phyloP scores from a whole-genome alignment of 2,797 vertebrate species.

The Somateria mollissima region DNA sequence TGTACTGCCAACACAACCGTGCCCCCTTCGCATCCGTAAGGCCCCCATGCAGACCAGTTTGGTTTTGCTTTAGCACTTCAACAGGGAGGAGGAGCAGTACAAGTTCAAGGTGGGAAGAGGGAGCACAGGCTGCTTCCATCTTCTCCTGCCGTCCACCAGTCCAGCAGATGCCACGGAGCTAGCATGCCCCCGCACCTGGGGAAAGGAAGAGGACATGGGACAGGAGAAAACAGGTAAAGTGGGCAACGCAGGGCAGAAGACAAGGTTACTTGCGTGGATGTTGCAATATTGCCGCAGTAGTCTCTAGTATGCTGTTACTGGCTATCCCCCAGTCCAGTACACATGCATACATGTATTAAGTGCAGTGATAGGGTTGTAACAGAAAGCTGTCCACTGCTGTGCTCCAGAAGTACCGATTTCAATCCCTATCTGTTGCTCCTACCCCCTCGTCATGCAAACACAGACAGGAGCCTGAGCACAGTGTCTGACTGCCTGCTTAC shows the following conservation, averaged over 20 bases:
- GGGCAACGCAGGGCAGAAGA: neutral
- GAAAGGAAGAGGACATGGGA: neutral
- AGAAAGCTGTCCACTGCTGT: neutral
- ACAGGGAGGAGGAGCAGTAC: neutral
- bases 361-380: neutral
- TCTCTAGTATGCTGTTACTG: neutral
- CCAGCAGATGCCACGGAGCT: neutral
- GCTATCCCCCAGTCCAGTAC: neutral
- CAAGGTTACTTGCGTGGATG: neutral
- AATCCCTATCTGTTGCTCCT: neutral
- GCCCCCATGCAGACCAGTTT: neutral
- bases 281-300: neutral
- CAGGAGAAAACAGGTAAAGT: neutral
- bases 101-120: neutral
- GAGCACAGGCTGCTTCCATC: neutral
- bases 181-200: rapidly evolving
- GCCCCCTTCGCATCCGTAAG: neutral
- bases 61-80: neutral
- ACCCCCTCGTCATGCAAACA: neutral
- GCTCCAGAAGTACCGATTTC: neutral
- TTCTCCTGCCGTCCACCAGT: neutral
- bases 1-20: neutral
- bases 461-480: neutral
- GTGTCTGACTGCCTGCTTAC: neutral
- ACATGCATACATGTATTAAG: neutral